phyloP scores from a whole-genome alignment of 23 tunicate species.

The Trididemnum nubilum region DNA sequence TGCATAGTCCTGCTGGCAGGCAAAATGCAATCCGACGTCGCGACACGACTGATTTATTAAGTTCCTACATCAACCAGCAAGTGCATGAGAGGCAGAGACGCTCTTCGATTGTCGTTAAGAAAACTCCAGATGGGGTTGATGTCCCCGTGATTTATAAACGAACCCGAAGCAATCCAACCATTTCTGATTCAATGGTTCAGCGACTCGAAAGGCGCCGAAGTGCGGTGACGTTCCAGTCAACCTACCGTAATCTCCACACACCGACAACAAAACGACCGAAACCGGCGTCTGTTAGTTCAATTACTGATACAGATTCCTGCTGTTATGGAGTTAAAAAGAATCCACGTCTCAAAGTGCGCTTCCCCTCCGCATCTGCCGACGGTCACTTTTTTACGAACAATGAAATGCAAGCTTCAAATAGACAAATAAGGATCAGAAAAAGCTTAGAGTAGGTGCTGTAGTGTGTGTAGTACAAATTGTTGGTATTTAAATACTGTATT shows the following conservation, averaged over 20 bases:
- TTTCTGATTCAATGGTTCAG: slow-evolving; percentile 34
- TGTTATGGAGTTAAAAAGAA: slow-evolving; percentile 26
- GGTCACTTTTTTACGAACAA: slow-evolving; percentile 26
- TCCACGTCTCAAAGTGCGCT: background rate
- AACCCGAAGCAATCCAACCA: slow-evolving; percentile 54
- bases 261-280: background rate
- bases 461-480: too few relatives aligned
- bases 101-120: slow-evolving; percentile 10
- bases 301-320: slow-evolving; percentile 14
- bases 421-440: slow-evolving; percentile 57
- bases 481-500: too few relatives aligned
- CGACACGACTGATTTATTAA: slow-evolving; percentile 19
- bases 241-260: slow-evolving; percentile 56
- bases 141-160: slow-evolving; percentile 47
- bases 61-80: slow-evolving; percentile 14
- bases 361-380: slow-evolving; percentile 48
- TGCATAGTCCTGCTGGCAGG: background rate
- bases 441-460: slow-evolving; percentile 74
- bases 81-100: slow-evolving; percentile 9
- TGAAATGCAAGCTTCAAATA: slow-evolving; percentile 3
- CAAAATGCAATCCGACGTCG: slow-evolving; percentile 20
- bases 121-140: slow-evolving; percentile 28
- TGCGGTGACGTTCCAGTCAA: slow-evolving; percentile 86
- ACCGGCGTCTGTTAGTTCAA: slow-evolving; percentile 31
- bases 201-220: slow-evolving; percentile 83